Evolutionary conservation across 2,888 invertebrate species (phyloP).

Genomic region (Eupsilia transversa): DNA sequence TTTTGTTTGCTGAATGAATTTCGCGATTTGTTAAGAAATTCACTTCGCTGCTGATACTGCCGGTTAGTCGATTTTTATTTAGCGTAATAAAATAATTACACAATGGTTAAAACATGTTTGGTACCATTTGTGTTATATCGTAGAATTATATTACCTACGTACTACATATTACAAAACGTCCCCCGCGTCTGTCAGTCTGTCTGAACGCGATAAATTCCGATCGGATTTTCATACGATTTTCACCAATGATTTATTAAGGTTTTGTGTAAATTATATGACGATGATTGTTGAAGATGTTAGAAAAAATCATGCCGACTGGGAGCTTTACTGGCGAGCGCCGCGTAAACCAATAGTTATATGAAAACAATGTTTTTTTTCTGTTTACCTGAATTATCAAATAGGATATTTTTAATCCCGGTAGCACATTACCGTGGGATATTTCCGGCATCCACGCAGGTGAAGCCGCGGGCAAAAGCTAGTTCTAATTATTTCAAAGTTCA

Average conservation of each 20-base stretch:
- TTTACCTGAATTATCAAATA: background rate
- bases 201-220: background rate
- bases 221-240: background rate
- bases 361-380: background rate
- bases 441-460: background rate
- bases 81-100: background rate
- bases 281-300: background rate
- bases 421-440: background rate
- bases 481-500: background rate
- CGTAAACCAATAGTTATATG: background rate
- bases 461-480: background rate
- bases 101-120: background rate
- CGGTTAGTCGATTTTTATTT: background rate
- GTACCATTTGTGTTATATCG: background rate
- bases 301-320: background rate
- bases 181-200: too few species aligned
- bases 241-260: background rate
- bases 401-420: background rate
- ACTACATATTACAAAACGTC: background rate
- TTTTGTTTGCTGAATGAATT: constrained; percentile 1
- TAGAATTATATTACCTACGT: background rate
- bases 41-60: constrained; percentile 3
- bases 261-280: background rate
- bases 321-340: background rate
- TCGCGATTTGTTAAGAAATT: constrained; percentile 9